Percentiles rank a stretch among this genome's conserved stretches.
Evolutionary conservation across 1,140 invertebrate species (phyloP).

Genomic region (Carposina sasakii): DNA sequence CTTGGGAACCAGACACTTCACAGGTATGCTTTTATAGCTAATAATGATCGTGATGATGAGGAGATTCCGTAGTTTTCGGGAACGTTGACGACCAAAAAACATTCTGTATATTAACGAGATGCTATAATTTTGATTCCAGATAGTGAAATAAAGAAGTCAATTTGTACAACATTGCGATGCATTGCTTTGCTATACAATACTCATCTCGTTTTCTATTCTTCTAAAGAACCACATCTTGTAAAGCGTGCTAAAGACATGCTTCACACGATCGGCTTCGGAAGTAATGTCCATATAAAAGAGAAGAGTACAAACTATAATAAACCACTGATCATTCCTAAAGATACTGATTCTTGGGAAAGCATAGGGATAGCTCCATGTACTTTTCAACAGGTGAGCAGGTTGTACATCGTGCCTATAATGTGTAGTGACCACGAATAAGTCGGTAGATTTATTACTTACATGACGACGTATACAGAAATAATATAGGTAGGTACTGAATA

Average conservation of each 20-base stretch:
- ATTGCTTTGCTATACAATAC: constrained; percentile 81
- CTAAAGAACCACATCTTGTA: constrained; percentile 79
- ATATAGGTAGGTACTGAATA: too few relatives aligned
- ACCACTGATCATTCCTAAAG: constrained; percentile 47
- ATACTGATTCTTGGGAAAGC: constrained; percentile 51
- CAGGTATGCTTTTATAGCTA: too few relatives aligned
- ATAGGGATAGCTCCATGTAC: constrained; percentile 40
- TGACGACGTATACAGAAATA: too few relatives aligned
- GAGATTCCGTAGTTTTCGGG: too few relatives aligned
- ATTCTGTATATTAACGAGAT: too few relatives aligned
- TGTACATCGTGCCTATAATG: too few relatives aligned
- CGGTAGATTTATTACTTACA: too few relatives aligned
- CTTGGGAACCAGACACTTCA: too few relatives aligned
- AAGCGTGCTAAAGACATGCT: constrained; percentile 81
- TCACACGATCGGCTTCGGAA: constrained; percentile 75
- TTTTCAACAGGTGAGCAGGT: constrained; percentile 51
- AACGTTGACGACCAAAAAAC: too few relatives aligned
- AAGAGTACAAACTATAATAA: constrained; percentile 47
- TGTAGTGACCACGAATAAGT: too few relatives aligned
- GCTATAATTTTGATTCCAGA: constrained; percentile 74
- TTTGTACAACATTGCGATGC: constrained; percentile 82
- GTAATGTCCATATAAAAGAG: constrained; percentile 42
- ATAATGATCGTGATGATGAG: too few relatives aligned
- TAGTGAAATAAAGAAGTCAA: constrained; percentile 82
- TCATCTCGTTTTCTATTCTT: constrained; percentile 83